Base-by-base conservation (phyloP, 2,888 invertebrate genomes). In the Yponomeuta plumbellus region DNA sequence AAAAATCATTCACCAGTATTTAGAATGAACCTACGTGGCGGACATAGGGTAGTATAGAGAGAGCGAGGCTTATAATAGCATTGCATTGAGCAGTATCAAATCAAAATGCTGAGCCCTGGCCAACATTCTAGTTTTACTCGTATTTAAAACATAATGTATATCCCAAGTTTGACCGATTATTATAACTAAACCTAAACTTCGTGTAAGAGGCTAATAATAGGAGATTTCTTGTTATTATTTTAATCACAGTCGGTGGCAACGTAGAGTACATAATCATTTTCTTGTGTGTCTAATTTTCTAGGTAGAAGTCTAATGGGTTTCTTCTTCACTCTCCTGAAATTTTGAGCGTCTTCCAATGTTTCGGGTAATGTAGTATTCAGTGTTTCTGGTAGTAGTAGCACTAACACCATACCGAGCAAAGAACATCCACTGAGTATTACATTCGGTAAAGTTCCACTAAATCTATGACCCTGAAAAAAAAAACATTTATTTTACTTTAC, bases 331-430 rank as follows among this genome's bases (percentile, higher is more conserved):
- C 78, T 82, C 61, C 94, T 94, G 80, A 94, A 94, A 26, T 80
- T 75, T 71, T 91, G 84, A 0, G 94, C 93, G 71, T 94, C 94
- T 73, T 91, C 89, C 70, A 94, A 77, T 5, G 94, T 93, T 83
- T 94, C 94, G 61, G 94, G 94, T 67, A 94, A 78, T 74, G 91
- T 92, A 67, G 88, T 87, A 75, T 94, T 92, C 67, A 93, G 80
- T 2, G 94, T 94, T 83, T 94, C 94, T 0, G 94, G 94, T 62
- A 94, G 79, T 71, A 92, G 88, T 34, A 92, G 74, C 0, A 90
- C 87, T 0, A 87, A 82, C 23, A 92, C 65, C 21, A 88, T 80
- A 59, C 92, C 93, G 8, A 91, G 40, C 10, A 92, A 67, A 57
- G 88, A 86, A 52, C 92, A 76, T 11, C 77, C 69, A 26, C 84